phyloP scores from a whole-genome alignment of 2,797 vertebrate genomes.

The Typhlichthys eigenmanni region DNA sequence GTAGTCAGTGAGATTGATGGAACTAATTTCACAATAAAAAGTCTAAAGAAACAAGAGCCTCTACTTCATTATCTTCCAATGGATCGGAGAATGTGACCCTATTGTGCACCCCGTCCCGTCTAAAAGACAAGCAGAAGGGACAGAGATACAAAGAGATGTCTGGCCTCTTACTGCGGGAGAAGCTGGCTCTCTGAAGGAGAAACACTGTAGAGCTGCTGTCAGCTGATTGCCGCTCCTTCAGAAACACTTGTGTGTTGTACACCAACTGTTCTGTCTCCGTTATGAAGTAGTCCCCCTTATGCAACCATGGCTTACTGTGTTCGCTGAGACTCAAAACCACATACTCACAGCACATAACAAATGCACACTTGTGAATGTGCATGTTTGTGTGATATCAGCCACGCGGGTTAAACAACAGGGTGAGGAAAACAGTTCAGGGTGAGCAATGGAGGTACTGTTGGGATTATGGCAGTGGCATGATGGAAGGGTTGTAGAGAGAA shows the following conservation, averaged over 20 bases:
- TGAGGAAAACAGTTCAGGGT: conserved; percentile 9
- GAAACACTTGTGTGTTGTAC: conserved; percentile 27
- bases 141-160: conserved; percentile 23
- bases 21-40: conserved; percentile 41
- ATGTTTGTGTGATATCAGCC: too few species aligned
- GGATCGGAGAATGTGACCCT: not conserved
- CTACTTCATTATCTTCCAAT: conserved; percentile 22
- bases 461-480: conserved; percentile 39
- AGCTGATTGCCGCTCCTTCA: conserved; percentile 47
- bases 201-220: conserved; percentile 48
- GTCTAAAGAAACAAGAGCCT: conserved; percentile 40
- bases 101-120: not conserved
- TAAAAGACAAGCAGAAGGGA: conserved; percentile 29
- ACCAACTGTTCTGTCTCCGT: conserved; percentile 35
- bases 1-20: conserved; percentile 38
- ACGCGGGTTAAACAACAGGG: conserved; percentile 2
- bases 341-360: too few species aligned
- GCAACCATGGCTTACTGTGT: conserved; percentile 41
- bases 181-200: conserved; percentile 41
- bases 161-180: conserved; percentile 50
- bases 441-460: conserved; percentile 22
- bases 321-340: conserved; percentile 20
- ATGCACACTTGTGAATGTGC: not conserved
- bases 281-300: conserved; percentile 39
- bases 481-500: conserved; percentile 26